Base-by-base conservation (phyloP, 2,888 invertebrate genomes). In the Drosophila austrosaltans region DNA sequence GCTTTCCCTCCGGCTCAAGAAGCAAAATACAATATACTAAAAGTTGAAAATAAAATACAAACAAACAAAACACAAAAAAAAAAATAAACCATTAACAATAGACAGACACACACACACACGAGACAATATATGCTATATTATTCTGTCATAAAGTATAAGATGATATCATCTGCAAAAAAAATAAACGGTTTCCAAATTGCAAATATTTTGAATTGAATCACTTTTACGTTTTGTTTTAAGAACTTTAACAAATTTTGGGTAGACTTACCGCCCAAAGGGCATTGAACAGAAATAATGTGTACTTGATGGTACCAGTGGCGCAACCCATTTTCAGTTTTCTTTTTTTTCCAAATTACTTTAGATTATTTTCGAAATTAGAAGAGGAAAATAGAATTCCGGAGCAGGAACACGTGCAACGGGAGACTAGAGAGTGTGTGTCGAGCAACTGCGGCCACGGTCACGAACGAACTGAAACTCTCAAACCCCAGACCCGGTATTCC, bases 191-290 rank as follows among this genome's bases (percentile, higher is more conserved):
- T 66, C 32, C 42, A 39, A 58, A 42, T 42, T 59, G 16, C 53
- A 25, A 44, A 60, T 20, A 40, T 42, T 36, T 69, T 42, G 7
- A 25, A 39, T 39, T 54, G 20, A 28, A 63, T 36, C 28, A 54
- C 64, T 54, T 53, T 48, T 36, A 0, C 16, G 16, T 16, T 16
- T 16, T 16, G 16, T 16, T 16, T 58, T 60, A 25, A 16, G 54
- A 62, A 20, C 54, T 53, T 10, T 6, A 60, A 53, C 65, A 3
- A 10, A 5, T 8, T 36, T 36, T 61, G 2, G 10, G 5, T 25
- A 36, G 69, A 90, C 90, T 90, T 90, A 90, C 90, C 77, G 89
- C 89, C 91, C 90, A 90, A 70, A 90, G 69, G 63, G 87, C 81
- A 76, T 90, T 90, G 70, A 89, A 89, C 8, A 91, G 48, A 64